Evolutionary conservation across 2,797 vertebrate genomes (phyloP), one percentile per base, ranked within the genome.

Genomic region (Dallia pectoralis): DNA sequence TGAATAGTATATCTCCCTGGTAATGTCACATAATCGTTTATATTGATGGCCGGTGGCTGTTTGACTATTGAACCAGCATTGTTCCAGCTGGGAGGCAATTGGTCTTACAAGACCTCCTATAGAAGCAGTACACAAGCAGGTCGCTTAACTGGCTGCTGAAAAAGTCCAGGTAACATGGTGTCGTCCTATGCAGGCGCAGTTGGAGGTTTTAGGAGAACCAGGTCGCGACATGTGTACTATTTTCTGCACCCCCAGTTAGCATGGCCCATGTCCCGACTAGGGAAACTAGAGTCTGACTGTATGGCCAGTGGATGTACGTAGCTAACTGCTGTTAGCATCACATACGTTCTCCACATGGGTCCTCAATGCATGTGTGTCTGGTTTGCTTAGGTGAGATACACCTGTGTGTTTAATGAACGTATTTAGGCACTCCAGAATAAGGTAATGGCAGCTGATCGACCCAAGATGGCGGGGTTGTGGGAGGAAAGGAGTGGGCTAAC

Each of bases 391-490:
- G 68, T 51, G 25, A 19, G 18, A 69, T 51, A 44, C 22, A 27
- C 11, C 30, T 27, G 30, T 64, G 5, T 29, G 12, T 18, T 30
- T n/a, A 51, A 29, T 69, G 25, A 49, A 69, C 7, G 47, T 30
- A 64, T 2, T 30, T 18, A 72, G 63, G 71, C 59, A 53, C 70
- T 48, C 62, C 14, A 32, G 47, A 67, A 63, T 40, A 61, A 56
- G 69, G 91, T 95, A 94, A 95, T 93, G 93, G 92, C 29, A 89
- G 94, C 89, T 85, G 89, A 82, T 92, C 91, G 89, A 91, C 84
- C 92, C 93, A 95, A 97, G 93, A 97, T 96, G 95, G 95, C 95
- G 93, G 95, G 91, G 93, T 85, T 86, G n/a, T n/a, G 88, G 90
- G 91, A 91, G 92, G 92, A 88, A 79, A 74, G 77, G 74, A 82